Evolutionary conservation across 2,113 vertebrate species (phyloP).

Genomic region (Ellobius talpinus): DNA sequence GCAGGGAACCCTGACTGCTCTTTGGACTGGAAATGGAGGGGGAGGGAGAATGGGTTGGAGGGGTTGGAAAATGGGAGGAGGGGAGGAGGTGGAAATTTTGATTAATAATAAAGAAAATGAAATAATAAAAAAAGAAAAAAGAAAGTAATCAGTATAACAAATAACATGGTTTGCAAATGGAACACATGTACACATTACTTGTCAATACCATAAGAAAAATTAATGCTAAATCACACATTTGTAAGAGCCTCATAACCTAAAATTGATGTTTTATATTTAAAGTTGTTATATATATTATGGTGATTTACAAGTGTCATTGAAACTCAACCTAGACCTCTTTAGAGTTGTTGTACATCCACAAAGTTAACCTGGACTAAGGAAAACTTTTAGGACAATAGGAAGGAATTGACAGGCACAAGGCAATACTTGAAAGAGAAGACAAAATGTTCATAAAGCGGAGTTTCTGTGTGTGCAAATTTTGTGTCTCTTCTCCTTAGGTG

Average conservation of each 20-base stretch:
- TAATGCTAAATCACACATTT: not conserved
- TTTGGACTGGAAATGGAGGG: too few relatives aligned
- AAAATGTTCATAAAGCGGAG: not conserved
- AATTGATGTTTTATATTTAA: not conserved
- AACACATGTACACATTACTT: not conserved
- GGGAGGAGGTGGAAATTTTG: too few relatives aligned
- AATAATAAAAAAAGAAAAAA: too few relatives aligned
- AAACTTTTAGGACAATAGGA: not conserved
- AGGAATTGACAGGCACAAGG: not conserved
- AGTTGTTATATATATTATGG: not conserved
- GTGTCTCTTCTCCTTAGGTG: not conserved
- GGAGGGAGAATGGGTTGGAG: too few relatives aligned
- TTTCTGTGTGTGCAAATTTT: not conserved
- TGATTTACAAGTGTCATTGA: not conserved
- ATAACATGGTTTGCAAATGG: not conserved
- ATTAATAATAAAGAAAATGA: too few relatives aligned
- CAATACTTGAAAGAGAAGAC: not conserved
- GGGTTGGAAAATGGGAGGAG: too few relatives aligned
- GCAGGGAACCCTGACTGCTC: too few relatives aligned
- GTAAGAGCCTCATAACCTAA: not conserved
- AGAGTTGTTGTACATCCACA: fast-evolving
- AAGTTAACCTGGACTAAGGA: fast-evolving
- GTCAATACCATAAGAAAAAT: not conserved
- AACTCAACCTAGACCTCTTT: too few relatives aligned
- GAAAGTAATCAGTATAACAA: too few relatives aligned